These are phyloP conservation scores for Equus przewalskii DNA, from an alignment of 2,113 vertebrate species.

Conservation along the genomic window DNA sequence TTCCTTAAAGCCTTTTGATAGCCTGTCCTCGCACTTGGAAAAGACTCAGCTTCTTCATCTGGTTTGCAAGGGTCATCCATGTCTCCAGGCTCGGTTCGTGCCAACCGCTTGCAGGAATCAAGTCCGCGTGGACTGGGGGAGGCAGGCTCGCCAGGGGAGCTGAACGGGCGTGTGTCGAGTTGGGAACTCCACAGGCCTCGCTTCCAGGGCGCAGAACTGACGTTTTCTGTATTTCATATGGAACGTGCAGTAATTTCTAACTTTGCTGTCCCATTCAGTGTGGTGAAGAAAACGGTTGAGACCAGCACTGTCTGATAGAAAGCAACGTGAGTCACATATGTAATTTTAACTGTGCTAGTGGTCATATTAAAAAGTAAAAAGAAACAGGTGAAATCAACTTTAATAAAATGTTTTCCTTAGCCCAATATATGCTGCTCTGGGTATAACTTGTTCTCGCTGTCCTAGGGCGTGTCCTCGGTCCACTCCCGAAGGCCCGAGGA, in stretches of 20 bases:
- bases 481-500: background rate
- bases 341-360: background rate
- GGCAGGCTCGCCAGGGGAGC: background rate
- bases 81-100: background rate
- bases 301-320: background rate
- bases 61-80: background rate
- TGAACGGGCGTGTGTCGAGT: too few species aligned
- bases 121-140: background rate
- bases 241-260: background rate
- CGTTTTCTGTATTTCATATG: background rate
- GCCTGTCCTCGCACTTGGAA: background rate
- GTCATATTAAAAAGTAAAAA: background rate
- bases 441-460: background rate
- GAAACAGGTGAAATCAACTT: background rate
- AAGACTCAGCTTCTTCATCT: background rate
- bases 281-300: background rate
- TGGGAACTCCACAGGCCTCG: background rate
- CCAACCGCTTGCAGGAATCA: background rate
- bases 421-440: background rate
- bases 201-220: background rate
- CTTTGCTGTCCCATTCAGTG: background rate
- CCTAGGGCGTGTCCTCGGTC: background rate
- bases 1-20: background rate
- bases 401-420: background rate
- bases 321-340: background rate